Evolutionary conservation across 2,888 invertebrate species (phyloP), one percentile per base, ranked within the genome.

Genomic region (Galeruca laticollis): DNA sequence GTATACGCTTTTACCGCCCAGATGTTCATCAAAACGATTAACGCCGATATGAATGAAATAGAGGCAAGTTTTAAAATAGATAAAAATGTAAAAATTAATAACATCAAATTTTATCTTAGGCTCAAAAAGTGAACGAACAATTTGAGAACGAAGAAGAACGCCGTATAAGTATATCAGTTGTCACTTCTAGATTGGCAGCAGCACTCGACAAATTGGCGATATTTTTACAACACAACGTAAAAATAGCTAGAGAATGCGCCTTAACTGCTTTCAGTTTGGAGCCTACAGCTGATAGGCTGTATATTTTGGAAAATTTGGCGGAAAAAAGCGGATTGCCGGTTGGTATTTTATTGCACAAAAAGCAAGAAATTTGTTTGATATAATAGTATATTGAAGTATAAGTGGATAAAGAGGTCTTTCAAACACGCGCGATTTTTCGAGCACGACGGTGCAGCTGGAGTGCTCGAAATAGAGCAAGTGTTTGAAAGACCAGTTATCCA

Each of bases 181-280:
- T 52, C 13, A 26, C 89, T 11, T 88, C 88, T 26, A 87, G 89
- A 21, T 83, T 91, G 31, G 87, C 90, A 2, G 81, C 85, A 71
- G 90, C 90, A 83, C 92, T 93, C 84, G 84, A 89, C 4, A 88
- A 89, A 75, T 85, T 93, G 56, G 91, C 92, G 1, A 86, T 88
- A 54, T 82, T 90, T 52, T 86, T 93, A 40, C 84, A 88, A 18
- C 86, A 86, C 60, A 89, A 91, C 79, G 83, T 88, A 21, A 88
- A 90, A 15, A 87, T 93, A 40, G 88, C 89, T 57, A 87, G 90
- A 75, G 94, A 94, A 85, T 93, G 93, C 79, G 85, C 90, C 0
- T 87, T 94, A 43, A 93, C 93, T 0, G 92, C 93, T 0, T 94
- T 94, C 86, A 92, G 92, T 51, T 85, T 94, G 60, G 89, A 92